Percentiles rank a stretch among this genome's conserved stretches.
Conservation (phyloP, 2,888 invertebrate species). For the Biston stratarius region DNA sequence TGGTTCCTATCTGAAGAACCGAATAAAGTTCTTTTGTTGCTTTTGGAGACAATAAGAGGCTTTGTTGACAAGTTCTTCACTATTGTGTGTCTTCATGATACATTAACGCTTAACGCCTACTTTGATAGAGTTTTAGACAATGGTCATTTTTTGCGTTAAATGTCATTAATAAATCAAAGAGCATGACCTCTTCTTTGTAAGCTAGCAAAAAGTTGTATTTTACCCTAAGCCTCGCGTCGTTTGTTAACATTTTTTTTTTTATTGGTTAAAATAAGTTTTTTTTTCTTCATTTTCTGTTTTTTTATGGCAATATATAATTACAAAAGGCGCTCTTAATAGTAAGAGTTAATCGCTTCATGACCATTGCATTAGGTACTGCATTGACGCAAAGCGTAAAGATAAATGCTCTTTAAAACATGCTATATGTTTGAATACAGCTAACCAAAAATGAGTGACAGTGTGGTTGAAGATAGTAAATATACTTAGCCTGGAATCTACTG, state of each 20-base stretch:
- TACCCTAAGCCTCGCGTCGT: slow-evolving; percentile 1
- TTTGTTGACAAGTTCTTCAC: slow-evolving; percentile 47
- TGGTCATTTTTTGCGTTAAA: slow-evolving; percentile 33
- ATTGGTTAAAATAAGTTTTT: background rate
- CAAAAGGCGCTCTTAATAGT: no score
- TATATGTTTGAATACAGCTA: no score
- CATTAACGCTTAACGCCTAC: slow-evolving; percentile 58
- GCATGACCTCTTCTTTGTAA: slow-evolving; percentile 26
- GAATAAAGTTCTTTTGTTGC: slow-evolving; percentile 70
- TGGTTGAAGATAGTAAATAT: no score
- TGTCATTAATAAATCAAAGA: slow-evolving; percentile 31
- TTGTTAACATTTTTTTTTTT: no score
- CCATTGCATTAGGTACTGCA: no score
- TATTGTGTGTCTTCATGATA: slow-evolving; percentile 51
- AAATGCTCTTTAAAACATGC: no score
- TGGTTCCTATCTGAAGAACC: slow-evolving; percentile 62
- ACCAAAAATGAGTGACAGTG: no score
- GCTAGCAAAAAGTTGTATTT: slow-evolving; percentile 20
- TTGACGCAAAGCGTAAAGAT: no score
- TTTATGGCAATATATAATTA: no score
- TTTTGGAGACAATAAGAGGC: slow-evolving; percentile 65
- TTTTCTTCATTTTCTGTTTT: no score
- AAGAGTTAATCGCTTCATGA: no score
- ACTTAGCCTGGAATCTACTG: no score
- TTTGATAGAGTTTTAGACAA: slow-evolving; percentile 47